Evolutionary conservation across 1,140 invertebrate genomes (phyloP).

Genomic region (Pemphigus obesinymphae): DNA sequence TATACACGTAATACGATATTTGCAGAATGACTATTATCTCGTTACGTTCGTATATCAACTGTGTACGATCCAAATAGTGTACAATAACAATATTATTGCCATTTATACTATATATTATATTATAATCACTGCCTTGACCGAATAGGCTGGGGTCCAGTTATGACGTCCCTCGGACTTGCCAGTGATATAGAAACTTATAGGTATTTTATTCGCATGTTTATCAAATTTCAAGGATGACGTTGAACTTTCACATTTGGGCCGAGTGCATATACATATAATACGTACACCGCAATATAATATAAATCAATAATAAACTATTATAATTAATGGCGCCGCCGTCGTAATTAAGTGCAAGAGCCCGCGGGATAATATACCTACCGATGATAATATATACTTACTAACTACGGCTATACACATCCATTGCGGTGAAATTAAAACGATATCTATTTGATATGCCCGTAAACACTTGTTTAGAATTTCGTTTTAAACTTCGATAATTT

Average conservation of each 20-base stretch:
- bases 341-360: not conserved
- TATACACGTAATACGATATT: no score
- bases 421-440: no score
- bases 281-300: not conserved
- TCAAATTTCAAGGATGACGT: constrained; percentile 33
- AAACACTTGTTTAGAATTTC: no score
- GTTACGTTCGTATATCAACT: no score
- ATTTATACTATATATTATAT: no score
- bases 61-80: no score
- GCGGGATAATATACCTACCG: not conserved
- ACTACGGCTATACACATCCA: no score
- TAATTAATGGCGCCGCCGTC: not conserved
- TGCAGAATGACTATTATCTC: no score
- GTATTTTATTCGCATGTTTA: not conserved
- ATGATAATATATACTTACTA: no score
- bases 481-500: no score
- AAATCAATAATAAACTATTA: constrained; percentile 17
- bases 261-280: not conserved
- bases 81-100: no score
- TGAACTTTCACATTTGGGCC: constrained; percentile 37
- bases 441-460: no score
- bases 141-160: constrained; percentile 40
- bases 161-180: constrained; percentile 30
- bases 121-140: constrained; percentile 37
- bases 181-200: constrained; percentile 33